Conservation (phyloP, 1,140 invertebrate genomes). For the Aphaenogaster rudis region DNA sequence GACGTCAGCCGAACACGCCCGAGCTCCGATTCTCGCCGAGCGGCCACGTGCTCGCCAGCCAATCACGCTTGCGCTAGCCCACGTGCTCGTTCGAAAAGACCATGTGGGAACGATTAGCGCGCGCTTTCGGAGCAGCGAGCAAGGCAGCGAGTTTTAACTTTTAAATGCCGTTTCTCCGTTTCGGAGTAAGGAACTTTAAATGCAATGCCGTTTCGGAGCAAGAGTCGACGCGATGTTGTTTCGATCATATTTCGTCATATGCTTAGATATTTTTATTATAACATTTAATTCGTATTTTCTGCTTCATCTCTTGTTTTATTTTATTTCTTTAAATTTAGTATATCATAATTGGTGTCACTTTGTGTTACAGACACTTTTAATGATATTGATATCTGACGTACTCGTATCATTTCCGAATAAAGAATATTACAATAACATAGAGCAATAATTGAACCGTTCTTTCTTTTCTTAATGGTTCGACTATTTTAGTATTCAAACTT, state of each 20-base stretch:
- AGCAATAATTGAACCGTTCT: not conserved
- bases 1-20: slow-evolving; percentile 60
- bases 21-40: slow-evolving; percentile 45
- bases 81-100: slow-evolving; percentile 60
- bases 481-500: not conserved
- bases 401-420: not conserved
- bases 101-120: slow-evolving; percentile 3
- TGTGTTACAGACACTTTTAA: not conserved
- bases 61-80: slow-evolving; percentile 40
- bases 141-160: too few relatives aligned
- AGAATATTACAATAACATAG: not conserved
- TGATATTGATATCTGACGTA: not conserved
- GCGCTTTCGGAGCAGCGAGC: not conserved
- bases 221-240: not conserved
- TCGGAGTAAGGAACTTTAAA: not conserved
- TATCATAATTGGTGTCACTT: not conserved
- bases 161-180: not conserved
- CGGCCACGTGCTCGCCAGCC: slow-evolving; percentile 67
- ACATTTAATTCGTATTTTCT: not conserved
- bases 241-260: not conserved
- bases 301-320: not conserved
- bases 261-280: not conserved
- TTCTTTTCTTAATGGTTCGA: not conserved
- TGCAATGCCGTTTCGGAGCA: not conserved
- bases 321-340: not conserved